Percentiles rank a stretch among this genome's conserved stretches.
Evolutionary conservation across 2,113 vertebrate species (phyloP).

Genomic region (Pluvialis apricaria): DNA sequence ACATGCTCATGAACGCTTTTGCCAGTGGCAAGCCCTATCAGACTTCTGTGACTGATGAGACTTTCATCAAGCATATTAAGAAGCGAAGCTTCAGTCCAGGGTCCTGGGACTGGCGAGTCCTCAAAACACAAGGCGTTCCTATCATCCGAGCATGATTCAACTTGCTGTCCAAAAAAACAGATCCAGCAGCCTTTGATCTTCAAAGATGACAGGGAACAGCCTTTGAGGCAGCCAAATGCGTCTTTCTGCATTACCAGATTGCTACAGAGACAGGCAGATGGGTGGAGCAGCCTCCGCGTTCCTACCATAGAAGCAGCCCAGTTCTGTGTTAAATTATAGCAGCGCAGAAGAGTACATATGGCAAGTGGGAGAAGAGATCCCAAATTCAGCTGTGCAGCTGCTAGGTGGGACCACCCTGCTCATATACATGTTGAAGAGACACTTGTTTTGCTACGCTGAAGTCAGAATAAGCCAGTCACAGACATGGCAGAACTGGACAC

Average conservation of each 20-base stretch:
- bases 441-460: neutral
- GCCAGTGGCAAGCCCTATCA: neutral
- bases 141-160: slow-evolving; percentile 62
- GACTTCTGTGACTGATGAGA: neutral
- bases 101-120: slow-evolving; percentile 3
- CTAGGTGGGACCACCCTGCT: neutral
- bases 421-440: neutral
- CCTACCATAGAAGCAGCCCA: neutral
- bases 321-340: slow-evolving; percentile 31
- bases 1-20: neutral
- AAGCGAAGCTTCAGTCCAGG: slow-evolving; percentile 12
- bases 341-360: neutral
- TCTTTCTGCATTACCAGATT: slow-evolving; percentile 59
- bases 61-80: neutral
- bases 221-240: slow-evolving; percentile 58
- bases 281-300: slow-evolving; percentile 10
- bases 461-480: neutral
- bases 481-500: neutral
- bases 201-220: slow-evolving; percentile 62
- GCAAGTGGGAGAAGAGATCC: slow-evolving; percentile 30
- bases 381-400: slow-evolving; percentile 43
- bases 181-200: slow-evolving; percentile 65
- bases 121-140: slow-evolving; percentile 60
- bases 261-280: slow-evolving; percentile 59
- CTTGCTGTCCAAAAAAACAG: slow-evolving; percentile 57